phyloP scores from a whole-genome alignment of 2,113 vertebrate species.

The Cariama cristata region DNA sequence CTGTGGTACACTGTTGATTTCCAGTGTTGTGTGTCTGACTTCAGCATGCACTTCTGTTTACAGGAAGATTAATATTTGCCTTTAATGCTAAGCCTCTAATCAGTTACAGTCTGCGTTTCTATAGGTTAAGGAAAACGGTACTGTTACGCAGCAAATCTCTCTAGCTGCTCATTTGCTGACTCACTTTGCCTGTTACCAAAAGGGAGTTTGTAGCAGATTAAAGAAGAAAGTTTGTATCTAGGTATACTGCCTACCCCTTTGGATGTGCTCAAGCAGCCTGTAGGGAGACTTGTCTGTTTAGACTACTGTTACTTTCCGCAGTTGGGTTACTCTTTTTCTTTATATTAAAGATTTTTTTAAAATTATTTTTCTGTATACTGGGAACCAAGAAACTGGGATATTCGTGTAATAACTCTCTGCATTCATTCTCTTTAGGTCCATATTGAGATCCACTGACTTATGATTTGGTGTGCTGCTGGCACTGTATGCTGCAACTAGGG shows the following conservation, averaged over 20 bases:
- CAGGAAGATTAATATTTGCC: background rate
- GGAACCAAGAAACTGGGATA: background rate
- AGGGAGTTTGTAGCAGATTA: background rate
- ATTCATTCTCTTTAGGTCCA: slow-evolving; percentile 77
- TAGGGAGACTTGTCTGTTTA: background rate
- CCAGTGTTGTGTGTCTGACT: background rate
- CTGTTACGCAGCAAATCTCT: background rate
- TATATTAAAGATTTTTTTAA: background rate
- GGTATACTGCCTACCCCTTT: background rate
- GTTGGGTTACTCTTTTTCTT: background rate
- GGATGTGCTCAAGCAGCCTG: background rate
- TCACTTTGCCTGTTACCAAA: background rate
- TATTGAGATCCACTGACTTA: slow-evolving; percentile 83
- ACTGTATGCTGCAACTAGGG: background rate
- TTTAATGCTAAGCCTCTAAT: background rate
- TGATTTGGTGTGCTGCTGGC: background rate
- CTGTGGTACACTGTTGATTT: accelerated
- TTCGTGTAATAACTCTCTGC: background rate
- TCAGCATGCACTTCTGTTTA: background rate
- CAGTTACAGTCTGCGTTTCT: background rate
- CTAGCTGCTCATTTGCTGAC: background rate
- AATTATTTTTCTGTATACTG: background rate
- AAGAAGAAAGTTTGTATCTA: background rate
- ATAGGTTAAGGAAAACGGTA: background rate
- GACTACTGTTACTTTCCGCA: background rate